Evolutionary conservation across 1,140 invertebrate genomes (phyloP).

Genomic region (Cyrtorhinus lividipennis): DNA sequence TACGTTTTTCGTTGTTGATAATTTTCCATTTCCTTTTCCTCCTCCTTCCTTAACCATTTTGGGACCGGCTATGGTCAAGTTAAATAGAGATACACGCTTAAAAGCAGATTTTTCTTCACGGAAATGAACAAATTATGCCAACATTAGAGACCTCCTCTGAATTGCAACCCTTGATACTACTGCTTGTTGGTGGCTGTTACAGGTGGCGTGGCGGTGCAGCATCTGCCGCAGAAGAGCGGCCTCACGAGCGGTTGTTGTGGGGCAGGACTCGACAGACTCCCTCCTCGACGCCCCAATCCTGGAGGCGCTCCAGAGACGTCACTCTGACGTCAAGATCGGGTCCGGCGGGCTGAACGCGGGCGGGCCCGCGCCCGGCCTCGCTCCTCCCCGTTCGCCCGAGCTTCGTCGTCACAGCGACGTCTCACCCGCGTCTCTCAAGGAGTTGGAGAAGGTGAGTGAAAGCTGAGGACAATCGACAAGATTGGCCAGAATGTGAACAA

Average conservation of each 20-base stretch:
- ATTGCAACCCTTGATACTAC: too few species aligned
- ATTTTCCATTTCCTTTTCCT: too few species aligned
- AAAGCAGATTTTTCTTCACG: too few species aligned
- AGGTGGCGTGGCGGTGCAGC: slow-evolving; percentile 53
- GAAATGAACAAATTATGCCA: too few species aligned
- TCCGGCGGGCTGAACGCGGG: slow-evolving; percentile 32
- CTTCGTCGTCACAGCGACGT: slow-evolving; percentile 64
- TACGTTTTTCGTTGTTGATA: too few species aligned
- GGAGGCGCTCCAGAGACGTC: slow-evolving; percentile 55
- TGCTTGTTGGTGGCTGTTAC: too few species aligned
- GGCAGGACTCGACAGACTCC: slow-evolving; percentile 63
- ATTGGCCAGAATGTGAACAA: too few species aligned
- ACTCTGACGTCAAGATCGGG: slow-evolving; percentile 61
- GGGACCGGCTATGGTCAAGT: too few species aligned
- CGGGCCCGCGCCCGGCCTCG: slow-evolving; percentile 39
- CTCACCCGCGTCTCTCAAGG: slow-evolving; percentile 65
- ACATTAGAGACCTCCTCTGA: too few species aligned
- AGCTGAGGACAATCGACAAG: too few species aligned
- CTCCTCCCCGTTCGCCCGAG: slow-evolving; percentile 62
- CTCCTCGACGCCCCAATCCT: slow-evolving; percentile 58
- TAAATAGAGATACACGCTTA: too few species aligned
- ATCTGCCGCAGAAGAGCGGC: slow-evolving; percentile 63
- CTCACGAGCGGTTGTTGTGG: slow-evolving; percentile 33
- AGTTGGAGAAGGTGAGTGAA: slow-evolving; percentile 71
- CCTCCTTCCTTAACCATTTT: too few species aligned